Percentiles rank a stretch among this genome's conserved stretches.
phyloP scores from a whole-genome alignment of 2,113 vertebrate species.

The Halichoerus grypus region DNA sequence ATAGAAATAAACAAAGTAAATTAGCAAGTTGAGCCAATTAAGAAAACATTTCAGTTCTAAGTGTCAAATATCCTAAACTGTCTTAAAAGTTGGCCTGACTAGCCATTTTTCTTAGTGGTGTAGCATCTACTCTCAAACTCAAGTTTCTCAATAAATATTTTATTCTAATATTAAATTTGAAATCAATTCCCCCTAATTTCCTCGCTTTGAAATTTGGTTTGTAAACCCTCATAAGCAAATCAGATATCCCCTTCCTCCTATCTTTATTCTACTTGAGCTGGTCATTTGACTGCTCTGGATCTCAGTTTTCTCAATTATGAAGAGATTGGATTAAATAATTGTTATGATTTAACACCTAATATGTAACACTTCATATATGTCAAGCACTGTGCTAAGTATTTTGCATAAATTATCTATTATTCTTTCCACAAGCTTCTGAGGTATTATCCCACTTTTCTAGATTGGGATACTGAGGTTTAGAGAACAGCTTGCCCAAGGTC shows the following conservation, averaged over 20 bases:
- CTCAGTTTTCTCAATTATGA: constrained; percentile 33
- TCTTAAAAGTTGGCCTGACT: background rate
- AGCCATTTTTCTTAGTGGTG: constrained; percentile 43
- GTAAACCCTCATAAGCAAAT: constrained; percentile 46
- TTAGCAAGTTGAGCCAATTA: constrained; percentile 25
- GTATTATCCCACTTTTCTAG: constrained; percentile 34
- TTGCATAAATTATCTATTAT: constrained; percentile 36
- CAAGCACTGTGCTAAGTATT: background rate
- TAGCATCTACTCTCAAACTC: background rate
- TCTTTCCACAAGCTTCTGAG: background rate
- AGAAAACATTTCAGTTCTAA: constrained; percentile 23
- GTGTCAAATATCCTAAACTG: constrained; percentile 17
- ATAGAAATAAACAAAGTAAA: constrained; percentile 44
- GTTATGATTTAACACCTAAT: constrained; percentile 42
- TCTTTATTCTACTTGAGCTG: constrained; percentile 2
- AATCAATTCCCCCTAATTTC: background rate
- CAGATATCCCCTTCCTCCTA: background rate
- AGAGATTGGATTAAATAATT: constrained; percentile 30
- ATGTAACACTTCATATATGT: constrained; percentile 40
- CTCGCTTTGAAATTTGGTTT: constrained; percentile 57
- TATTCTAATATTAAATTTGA: constrained; percentile 62
- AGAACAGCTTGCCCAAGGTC: constrained; percentile 16
- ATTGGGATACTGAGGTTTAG: constrained; percentile 24
- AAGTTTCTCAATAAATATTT: constrained; percentile 18
- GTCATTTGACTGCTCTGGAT: background rate